A percentile compares a stretch with the other conserved stretches of the same genome.
These are phyloP conservation scores for Rhynchophorus ferrugineus DNA, from an alignment of 1,140 invertebrate species.

Conservation along the genomic window DNA sequence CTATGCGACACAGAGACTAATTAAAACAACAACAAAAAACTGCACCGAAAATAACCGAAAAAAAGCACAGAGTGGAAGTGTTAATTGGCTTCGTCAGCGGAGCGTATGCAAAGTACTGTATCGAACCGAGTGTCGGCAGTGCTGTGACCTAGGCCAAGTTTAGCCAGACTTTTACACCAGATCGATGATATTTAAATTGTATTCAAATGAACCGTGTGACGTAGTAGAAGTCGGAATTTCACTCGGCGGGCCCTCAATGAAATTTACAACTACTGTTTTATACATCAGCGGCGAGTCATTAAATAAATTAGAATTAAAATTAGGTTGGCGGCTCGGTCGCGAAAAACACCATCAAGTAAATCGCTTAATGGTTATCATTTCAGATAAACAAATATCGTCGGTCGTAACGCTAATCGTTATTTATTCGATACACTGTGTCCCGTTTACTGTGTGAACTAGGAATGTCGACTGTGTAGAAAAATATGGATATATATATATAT, in stretches of 20 bases:
- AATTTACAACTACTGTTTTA: slow-evolving; percentile 26
- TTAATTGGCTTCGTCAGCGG: too few relatives aligned
- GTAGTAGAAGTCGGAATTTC: slow-evolving; percentile 23
- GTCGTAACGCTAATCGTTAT: too few relatives aligned
- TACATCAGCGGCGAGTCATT: slow-evolving; percentile 21
- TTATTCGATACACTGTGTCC: background rate
- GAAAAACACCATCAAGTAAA: background rate
- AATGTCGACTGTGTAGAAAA: background rate
- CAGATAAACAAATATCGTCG: background rate
- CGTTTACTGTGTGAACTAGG: background rate
- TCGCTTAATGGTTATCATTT: background rate
- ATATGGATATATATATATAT: slow-evolving; percentile 4
- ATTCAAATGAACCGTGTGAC: slow-evolving; percentile 25
- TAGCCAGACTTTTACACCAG: slow-evolving; percentile 22
- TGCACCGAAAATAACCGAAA: too few relatives aligned
- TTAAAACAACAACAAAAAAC: too few relatives aligned
- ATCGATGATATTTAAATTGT: slow-evolving; percentile 25
- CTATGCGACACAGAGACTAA: too few relatives aligned
- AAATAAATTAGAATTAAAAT: slow-evolving; percentile 23
- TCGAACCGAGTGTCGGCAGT: background rate
- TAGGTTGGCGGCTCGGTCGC: slow-evolving; percentile 1
- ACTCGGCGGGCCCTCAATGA: slow-evolving; percentile 20
- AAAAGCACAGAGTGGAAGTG: too few relatives aligned
- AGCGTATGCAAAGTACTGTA: slow-evolving; percentile 5
- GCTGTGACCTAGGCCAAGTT: slow-evolving; percentile 23